Evolutionary conservation across 1,140 invertebrate species (phyloP).

Genomic region (Hyles euphorbiae): DNA sequence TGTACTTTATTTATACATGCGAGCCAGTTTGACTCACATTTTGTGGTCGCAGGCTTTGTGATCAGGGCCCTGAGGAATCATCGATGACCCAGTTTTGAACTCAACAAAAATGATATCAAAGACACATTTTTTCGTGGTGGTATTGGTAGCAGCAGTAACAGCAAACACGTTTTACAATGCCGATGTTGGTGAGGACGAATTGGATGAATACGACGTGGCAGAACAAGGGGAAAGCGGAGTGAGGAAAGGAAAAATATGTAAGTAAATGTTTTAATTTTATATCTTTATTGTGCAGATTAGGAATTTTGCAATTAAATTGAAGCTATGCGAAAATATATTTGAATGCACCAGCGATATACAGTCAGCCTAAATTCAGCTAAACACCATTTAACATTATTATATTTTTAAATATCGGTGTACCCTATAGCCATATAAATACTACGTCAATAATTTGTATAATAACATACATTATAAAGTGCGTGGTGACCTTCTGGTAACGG

Average conservation of each 20-base stretch:
- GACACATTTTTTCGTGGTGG: constrained; percentile 18
- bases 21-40: constrained; percentile 39
- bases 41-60: constrained; percentile 14
- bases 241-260: constrained; percentile 54
- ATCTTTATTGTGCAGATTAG: background rate
- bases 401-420: too few relatives aligned
- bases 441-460: too few relatives aligned
- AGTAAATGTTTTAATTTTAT: constrained; percentile 24
- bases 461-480: too few relatives aligned
- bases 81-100: constrained; percentile 9
- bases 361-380: too few relatives aligned
- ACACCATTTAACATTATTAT: too few relatives aligned
- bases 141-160: constrained; percentile 31
- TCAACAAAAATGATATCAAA: background rate
- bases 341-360: too few relatives aligned
- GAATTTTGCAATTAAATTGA: background rate
- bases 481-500: too few relatives aligned
- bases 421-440: too few relatives aligned
- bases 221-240: constrained; percentile 20
- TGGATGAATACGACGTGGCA: constrained; percentile 27
- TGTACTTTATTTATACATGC: constrained; percentile 55
- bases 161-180: constrained; percentile 32
- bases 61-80: constrained; percentile 8
- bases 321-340: background rate
- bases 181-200: constrained; percentile 18